phyloP scores from a whole-genome alignment of 1,140 invertebrate species.

The Bombus waltoni region DNA sequence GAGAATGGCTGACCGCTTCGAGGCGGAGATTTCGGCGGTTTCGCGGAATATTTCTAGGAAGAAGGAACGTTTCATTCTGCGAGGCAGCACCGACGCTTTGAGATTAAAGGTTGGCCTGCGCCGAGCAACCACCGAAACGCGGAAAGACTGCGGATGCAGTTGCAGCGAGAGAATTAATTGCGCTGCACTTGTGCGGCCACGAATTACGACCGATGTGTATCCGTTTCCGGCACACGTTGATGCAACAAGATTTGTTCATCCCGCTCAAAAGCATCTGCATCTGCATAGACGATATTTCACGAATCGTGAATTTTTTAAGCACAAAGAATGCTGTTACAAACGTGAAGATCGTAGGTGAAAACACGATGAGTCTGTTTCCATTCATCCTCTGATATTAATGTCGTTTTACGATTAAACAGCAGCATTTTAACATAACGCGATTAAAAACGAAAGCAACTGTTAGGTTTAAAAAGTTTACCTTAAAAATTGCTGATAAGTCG shows the following conservation, averaged over 20 bases:
- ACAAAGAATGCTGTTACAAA: neutral
- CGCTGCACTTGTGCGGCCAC: constrained; percentile 60
- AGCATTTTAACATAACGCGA: no score
- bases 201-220: constrained; percentile 65
- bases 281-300: neutral
- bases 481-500: no score
- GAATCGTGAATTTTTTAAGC: neutral
- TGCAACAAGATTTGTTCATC: constrained; percentile 50
- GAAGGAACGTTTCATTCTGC: constrained; percentile 32
- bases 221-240: constrained; percentile 58
- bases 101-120: constrained; percentile 46
- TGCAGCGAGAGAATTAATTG: constrained; percentile 68
- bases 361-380: no score
- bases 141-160: constrained; percentile 65
- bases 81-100: constrained; percentile 27
- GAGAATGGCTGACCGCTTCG: neutral
- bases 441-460: no score
- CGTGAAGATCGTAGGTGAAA: no score
- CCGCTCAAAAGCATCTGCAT: neutral
- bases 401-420: no score
- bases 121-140: constrained; percentile 49
- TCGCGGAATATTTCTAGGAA: constrained; percentile 9
- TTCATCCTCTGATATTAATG: no score
- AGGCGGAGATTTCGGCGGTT: neutral
- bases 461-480: no score